A percentile compares a stretch with the other conserved stretches of the same genome.
Conservation (phyloP, 92 coral and sea anemone species). For the Montipora capitata region DNA sequence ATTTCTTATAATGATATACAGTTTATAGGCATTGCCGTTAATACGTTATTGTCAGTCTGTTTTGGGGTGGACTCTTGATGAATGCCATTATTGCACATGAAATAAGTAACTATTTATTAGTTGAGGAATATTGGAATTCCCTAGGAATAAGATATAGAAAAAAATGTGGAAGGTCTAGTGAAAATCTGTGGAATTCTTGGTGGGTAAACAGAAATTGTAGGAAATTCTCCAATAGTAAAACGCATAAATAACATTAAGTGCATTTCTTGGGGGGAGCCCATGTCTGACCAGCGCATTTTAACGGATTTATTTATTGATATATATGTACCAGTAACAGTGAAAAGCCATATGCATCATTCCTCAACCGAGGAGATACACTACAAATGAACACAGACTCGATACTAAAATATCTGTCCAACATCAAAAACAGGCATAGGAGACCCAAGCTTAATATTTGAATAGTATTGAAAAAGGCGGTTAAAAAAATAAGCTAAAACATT, state of each 20-base stretch:
- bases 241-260: constrained; percentile 8
- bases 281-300: constrained; percentile 33
- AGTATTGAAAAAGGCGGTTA: constrained; percentile 1
- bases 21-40: constrained; percentile 14
- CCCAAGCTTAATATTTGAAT: constrained; percentile 20
- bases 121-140: constrained; percentile 31
- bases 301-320: constrained; percentile 18
- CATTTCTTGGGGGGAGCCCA: constrained; percentile 17
- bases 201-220: constrained; percentile 18
- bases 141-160: constrained; percentile 20
- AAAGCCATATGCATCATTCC: constrained; percentile 21
- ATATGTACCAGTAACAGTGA: constrained; percentile 37
- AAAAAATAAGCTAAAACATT: background rate
- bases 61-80: constrained; percentile 34
- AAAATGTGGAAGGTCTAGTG: constrained; percentile 18
- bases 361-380: constrained; percentile 24
- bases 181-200: constrained; percentile 20
- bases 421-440: background rate
- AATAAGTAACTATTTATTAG: constrained; percentile 24
- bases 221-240: constrained; percentile 25
- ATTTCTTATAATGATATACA: background rate
- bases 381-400: background rate
- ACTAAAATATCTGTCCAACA: constrained; percentile 12
- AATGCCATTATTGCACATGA: constrained; percentile 25
- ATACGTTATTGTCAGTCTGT: constrained; percentile 16